A percentile compares a stretch with the other conserved stretches of the same genome.
Evolutionary conservation across 2,797 vertebrate species (phyloP).

Genomic region (Dendrocincla fuliginosa): DNA sequence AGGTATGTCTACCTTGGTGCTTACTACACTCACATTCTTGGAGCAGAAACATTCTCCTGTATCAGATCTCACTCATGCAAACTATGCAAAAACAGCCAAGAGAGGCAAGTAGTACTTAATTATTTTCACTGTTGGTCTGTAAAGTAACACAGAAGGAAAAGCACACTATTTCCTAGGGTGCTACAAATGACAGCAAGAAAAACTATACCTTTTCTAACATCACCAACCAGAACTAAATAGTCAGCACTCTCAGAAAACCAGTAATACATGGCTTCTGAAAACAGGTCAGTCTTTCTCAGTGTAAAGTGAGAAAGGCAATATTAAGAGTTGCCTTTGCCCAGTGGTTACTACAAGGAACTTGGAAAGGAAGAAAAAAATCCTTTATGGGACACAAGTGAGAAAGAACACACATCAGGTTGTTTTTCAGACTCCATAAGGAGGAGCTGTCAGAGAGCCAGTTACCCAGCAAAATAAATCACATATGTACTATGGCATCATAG

Average conservation of each 20-base stretch:
- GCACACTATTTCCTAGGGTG: not conserved
- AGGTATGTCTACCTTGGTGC: not conserved
- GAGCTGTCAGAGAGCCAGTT: not conserved
- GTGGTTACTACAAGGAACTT: not conserved
- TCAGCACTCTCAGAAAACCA: not conserved
- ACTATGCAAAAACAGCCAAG: not conserved
- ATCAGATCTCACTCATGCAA: not conserved
- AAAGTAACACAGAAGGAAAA: not conserved
- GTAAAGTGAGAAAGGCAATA: not conserved
- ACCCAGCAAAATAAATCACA: not conserved
- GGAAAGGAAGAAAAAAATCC: not conserved
- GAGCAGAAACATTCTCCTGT: not conserved
- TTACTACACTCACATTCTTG: not conserved
- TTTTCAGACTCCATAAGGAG: not conserved
- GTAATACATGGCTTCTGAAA: not conserved
- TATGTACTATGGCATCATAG: not conserved
- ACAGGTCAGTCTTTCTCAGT: not conserved
- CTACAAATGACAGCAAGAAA: not conserved
- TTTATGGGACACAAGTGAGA: not conserved
- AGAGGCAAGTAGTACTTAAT: not conserved
- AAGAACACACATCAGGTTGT: not conserved
- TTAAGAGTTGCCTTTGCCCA: not conserved
- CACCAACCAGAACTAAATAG: not conserved
- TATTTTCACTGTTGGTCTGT: not conserved
- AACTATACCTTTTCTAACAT: not conserved